phyloP scores from a whole-genome alignment of 2,888 invertebrate species.

The Phaedon cochleariae region DNA sequence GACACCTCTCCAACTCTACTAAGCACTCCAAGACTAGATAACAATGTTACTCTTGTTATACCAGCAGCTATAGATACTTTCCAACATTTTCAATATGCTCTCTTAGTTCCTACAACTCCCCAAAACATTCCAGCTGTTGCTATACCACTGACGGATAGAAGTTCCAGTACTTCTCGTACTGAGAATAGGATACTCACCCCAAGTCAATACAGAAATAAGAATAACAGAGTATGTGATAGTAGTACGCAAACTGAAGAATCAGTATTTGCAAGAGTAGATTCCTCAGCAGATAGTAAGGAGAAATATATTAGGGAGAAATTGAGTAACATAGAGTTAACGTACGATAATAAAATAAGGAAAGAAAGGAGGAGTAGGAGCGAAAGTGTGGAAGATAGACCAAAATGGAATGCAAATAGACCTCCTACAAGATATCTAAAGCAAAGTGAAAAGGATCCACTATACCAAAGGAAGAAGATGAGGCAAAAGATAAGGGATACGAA shows the following conservation, averaged over 20 bases:
- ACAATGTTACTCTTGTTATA: slow-evolving; percentile 58
- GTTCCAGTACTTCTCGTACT: slow-evolving; percentile 51
- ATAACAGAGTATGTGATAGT: slow-evolving; percentile 67
- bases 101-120: slow-evolving; percentile 64
- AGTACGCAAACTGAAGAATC: slow-evolving; percentile 73
- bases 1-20: slow-evolving; percentile 12
- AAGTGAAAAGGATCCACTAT: slow-evolving; percentile 89
- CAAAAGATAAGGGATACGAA: slow-evolving; percentile 68
- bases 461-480: slow-evolving; percentile 74
- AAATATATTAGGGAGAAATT: slow-evolving; percentile 54
- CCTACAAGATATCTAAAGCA: slow-evolving; percentile 87
- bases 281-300: slow-evolving; percentile 56
- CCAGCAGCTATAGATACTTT: slow-evolving; percentile 60
- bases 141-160: slow-evolving; percentile 43
- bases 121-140: slow-evolving; percentile 53
- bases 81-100: slow-evolving; percentile 69
- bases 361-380: slow-evolving; percentile 66
- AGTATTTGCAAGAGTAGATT: slow-evolving; percentile 34
- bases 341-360: slow-evolving; percentile 66
- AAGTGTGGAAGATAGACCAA: slow-evolving; percentile 71
- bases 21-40: slow-evolving; percentile 50
- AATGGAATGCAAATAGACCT: slow-evolving; percentile 81
- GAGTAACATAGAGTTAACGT: slow-evolving; percentile 64
- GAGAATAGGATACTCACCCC: slow-evolving; percentile 68
- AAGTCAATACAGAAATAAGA: slow-evolving; percentile 64